Base-by-base conservation (phyloP, 2,888 invertebrate genomes). In the Dasypogon diadema region DNA sequence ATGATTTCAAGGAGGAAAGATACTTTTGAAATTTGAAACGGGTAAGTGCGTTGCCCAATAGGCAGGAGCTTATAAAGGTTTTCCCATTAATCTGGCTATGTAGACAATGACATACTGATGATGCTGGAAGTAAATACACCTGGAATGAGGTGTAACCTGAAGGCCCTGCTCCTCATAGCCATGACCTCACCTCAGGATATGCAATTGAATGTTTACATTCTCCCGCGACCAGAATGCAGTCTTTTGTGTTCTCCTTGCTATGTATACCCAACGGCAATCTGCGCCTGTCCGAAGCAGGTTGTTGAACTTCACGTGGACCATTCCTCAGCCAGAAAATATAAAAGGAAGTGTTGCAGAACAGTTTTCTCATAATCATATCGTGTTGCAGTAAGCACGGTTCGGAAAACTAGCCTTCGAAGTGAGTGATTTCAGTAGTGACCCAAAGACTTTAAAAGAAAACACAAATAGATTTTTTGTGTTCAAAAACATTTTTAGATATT, bases 181-280 rank as follows among this genome's bases (percentile, higher is more conserved):
- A 16, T 37, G 18, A 21, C 30, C 37, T 24, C 18, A 46, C 37
- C 65, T 46, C 24, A 21, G 8, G 37, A 18, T 21, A 48, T 65
- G 48, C 65, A 46, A 46, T 46, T 14, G 48, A 65, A 24, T 65
- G 65, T 65, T 65, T 65, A 65, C 65, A 22, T 26, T 65, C 24
- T 65, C 65, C 21, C 48, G 10, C 5, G 8, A 3, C 46, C 42
- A n/a, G 14, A 22, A 16, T 42, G 65, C 65, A 65, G 1, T 16
- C 21, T 0, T 46, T 10, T 3, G n/a, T 37, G 16, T 10, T 46
- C 65, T 65, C 46, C 14, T 16, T 10, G 34, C 21, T 37, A 12
- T 46, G 22, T 65, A 46, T 21, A 24, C 21, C 18, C 2, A 10
- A 2, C n/a, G n/a, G 48, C 21, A 65, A 21, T 26, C 8, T 46